These are phyloP conservation scores for Strigamia transsilvanica DNA, from an alignment of 2,888 invertebrate species.

Conservation along the genomic window DNA sequence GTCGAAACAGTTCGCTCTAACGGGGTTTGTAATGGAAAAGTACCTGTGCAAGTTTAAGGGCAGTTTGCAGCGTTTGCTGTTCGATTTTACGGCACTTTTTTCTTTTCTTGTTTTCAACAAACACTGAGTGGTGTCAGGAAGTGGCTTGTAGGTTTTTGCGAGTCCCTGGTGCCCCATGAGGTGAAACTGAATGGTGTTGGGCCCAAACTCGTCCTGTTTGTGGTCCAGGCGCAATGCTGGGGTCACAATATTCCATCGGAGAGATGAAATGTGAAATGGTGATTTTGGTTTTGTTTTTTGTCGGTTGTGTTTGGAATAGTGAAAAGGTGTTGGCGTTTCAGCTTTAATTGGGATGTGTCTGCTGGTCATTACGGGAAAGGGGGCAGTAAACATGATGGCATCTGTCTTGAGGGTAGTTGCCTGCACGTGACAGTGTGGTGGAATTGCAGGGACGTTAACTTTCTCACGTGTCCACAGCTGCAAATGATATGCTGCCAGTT, in stretches of 20 bases:
- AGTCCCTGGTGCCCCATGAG: not conserved
- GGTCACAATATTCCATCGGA: not conserved
- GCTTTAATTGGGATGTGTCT: slow-evolving; percentile 1
- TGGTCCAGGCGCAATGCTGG: not conserved
- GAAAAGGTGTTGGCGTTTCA: not conserved
- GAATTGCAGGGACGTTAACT: slow-evolving; percentile 8
- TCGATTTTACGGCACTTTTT: slow-evolving; percentile 2
- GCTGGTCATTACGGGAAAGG: not conserved
- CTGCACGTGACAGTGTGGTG: slow-evolving; percentile 17
- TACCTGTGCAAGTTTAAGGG: too few species aligned
- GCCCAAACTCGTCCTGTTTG: not conserved
- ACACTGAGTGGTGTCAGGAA: not conserved
- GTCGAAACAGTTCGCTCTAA: too few species aligned
- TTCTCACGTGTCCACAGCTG: not conserved
- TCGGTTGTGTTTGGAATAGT: not conserved
- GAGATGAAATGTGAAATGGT: not conserved
- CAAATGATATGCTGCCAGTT: not conserved
- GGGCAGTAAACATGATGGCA: slow-evolving; percentile 10
- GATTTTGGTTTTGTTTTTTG: not conserved
- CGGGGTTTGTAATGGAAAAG: too few species aligned
- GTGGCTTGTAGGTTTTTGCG: slow-evolving; percentile 15
- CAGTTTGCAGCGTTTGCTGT: not conserved
- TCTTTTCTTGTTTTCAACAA: not conserved
- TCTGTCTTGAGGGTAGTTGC: slow-evolving; percentile 3
- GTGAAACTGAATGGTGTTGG: not conserved